Evolutionary conservation across 1,140 invertebrate species (phyloP).

Genomic region (Aphaenogaster ashmeadi): DNA sequence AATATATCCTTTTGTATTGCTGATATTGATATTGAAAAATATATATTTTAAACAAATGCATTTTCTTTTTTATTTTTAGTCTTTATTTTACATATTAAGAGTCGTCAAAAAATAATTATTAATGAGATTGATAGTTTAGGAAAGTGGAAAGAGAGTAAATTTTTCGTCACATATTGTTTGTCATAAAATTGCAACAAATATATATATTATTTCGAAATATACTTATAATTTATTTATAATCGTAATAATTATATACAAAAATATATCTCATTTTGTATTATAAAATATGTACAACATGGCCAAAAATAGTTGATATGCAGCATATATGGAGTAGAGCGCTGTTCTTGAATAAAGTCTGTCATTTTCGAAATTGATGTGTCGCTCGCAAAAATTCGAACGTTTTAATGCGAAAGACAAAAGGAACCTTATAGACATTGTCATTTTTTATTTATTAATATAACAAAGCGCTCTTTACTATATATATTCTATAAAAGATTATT

Average conservation of each 20-base stretch:
- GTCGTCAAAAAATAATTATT: not conserved
- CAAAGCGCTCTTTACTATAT: not conserved
- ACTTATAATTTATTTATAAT: constrained; percentile 9
- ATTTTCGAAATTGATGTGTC: not conserved
- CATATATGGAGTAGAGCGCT: not conserved
- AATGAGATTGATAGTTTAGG: not conserved
- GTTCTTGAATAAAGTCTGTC: not conserved
- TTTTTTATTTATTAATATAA: constrained; percentile 68
- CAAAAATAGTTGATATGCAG: not conserved
- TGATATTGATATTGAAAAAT: not conserved
- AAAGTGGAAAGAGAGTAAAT: not conserved
- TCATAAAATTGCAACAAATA: not conserved
- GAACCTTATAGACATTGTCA: not conserved
- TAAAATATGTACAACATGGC: constrained; percentile 33
- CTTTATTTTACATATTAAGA: not conserved
- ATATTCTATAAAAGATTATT: constrained; percentile 20
- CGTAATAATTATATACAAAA: constrained; percentile 19
- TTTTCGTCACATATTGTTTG: no score
- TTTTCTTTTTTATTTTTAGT: not conserved
- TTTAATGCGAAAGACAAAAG: not conserved
- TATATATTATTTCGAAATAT: constrained; percentile 12
- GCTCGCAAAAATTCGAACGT: not conserved
- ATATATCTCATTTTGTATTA: constrained; percentile 3
- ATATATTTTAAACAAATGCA: not conserved
- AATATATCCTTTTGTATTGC: not conserved